Conservation (phyloP, 2,888 invertebrate species). For the Malthinus flaveolus region DNA sequence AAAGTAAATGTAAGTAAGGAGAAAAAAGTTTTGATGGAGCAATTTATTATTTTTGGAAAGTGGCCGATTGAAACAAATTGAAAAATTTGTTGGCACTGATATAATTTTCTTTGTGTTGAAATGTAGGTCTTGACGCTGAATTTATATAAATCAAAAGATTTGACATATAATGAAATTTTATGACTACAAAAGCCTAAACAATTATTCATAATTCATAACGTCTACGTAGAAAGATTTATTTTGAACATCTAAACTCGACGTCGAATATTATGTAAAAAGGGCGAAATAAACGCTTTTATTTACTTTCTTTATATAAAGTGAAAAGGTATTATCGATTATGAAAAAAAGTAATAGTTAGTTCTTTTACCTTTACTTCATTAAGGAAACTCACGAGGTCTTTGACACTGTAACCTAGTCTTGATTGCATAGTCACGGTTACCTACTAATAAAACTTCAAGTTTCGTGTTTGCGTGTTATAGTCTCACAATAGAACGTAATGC, state of each 20-base stretch:
- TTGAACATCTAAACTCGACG: neutral
- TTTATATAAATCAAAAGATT: too few relatives aligned
- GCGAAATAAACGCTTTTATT: neutral
- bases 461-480: conserved; percentile 36
- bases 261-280: neutral
- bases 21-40: too few relatives aligned
- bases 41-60: too few relatives aligned
- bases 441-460: conserved; percentile 27
- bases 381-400: conserved; percentile 40
- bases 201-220: conserved; percentile 4
- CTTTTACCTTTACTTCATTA: conserved; percentile 23
- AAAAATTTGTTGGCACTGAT: too few relatives aligned
- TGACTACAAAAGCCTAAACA: neutral
- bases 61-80: too few relatives aligned
- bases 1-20: too few relatives aligned
- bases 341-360: conserved; percentile 19
- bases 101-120: too few relatives aligned
- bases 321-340: conserved; percentile 17
- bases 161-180: too few relatives aligned
- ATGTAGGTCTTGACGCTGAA: too few relatives aligned
- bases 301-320: neutral
- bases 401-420: conserved; percentile 41
- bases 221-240: neutral
- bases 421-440: conserved; percentile 34
- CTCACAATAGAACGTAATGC: conserved; percentile 26